Percentiles rank a stretch among this genome's conserved stretches.
Evolutionary conservation across 2,888 invertebrate species (phyloP).

Genomic region (Iphiclides podalirius): DNA sequence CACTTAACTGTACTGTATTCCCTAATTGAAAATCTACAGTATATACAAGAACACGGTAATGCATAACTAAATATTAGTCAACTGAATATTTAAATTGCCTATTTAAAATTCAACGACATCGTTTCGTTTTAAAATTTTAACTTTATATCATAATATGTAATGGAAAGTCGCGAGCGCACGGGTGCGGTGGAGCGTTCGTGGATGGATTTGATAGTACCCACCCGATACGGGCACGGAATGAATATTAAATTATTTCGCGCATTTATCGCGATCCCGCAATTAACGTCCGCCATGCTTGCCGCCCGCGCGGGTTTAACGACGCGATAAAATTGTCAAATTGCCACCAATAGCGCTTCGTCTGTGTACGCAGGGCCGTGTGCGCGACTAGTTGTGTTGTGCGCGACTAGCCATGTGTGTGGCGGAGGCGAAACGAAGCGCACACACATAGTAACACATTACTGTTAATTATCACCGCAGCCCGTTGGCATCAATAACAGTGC

Average conservation of each 20-base stretch:
- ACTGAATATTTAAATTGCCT: too few species aligned
- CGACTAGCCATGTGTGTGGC: background rate
- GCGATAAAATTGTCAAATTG: conserved; percentile 27
- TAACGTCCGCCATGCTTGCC: conserved; percentile 35
- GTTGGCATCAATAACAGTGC: too few species aligned
- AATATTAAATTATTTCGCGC: conserved; percentile 59
- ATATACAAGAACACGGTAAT: too few species aligned
- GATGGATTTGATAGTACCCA: conserved; percentile 49
- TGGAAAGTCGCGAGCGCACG: conserved; percentile 18
- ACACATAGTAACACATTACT: too few species aligned
- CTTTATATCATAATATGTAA: background rate
- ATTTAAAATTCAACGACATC: too few species aligned
- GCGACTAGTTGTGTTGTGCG: conserved; percentile 3
- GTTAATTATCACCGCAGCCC: too few species aligned
- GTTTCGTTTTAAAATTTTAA: background rate
- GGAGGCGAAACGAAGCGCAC: conserved; percentile 12
- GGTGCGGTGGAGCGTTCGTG: conserved; percentile 17
- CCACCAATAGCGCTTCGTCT: conserved; percentile 21
- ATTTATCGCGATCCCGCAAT: conserved; percentile 54
- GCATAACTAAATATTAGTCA: too few species aligned
- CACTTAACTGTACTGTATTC: too few species aligned
- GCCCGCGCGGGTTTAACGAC: conserved; percentile 18
- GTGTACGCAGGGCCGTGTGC: too few species aligned
- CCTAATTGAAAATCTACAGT: too few species aligned
- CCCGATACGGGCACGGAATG: conserved; percentile 43